Evolutionary conservation across 2,113 vertebrate genomes (phyloP).

Genomic region (Dromaius novaehollandiae): DNA sequence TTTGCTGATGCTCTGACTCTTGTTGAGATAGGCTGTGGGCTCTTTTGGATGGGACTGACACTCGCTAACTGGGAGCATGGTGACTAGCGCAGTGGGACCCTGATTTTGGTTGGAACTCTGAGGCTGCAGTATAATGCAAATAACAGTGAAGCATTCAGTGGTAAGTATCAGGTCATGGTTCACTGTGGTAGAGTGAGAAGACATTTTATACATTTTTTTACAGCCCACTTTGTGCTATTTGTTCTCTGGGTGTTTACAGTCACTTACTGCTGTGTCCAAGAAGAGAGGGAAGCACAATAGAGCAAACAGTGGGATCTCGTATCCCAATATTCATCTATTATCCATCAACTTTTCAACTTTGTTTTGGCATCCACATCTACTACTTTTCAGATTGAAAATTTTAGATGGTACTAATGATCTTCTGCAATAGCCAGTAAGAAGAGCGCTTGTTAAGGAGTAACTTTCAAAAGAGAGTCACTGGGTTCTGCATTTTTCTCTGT

Average conservation of each 20-base stretch:
- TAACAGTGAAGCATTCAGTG: neutral
- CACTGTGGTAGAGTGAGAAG: neutral
- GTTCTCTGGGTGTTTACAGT: neutral
- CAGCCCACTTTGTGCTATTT: neutral
- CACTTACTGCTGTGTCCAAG: neutral
- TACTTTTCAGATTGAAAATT: neutral
- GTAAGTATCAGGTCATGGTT: neutral
- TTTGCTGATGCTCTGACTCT: neutral
- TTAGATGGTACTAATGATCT: neutral
- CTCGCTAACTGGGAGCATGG: neutral
- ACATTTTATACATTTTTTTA: neutral
- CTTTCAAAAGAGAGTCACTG: neutral
- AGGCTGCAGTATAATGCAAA: neutral
- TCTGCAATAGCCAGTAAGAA: neutral
- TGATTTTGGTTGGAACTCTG: neutral
- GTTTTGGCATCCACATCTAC: neutral
- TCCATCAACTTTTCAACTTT: neutral
- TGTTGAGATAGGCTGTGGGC: neutral
- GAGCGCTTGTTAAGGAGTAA: neutral
- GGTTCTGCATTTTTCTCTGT: neutral
- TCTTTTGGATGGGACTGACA: fast-evolving
- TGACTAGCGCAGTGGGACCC: neutral
- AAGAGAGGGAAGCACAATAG: neutral
- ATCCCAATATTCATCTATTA: neutral
- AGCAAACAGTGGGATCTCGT: neutral